Base-by-base conservation (phyloP, 2,888 invertebrate species). In the Protophormia terraenovae region DNA sequence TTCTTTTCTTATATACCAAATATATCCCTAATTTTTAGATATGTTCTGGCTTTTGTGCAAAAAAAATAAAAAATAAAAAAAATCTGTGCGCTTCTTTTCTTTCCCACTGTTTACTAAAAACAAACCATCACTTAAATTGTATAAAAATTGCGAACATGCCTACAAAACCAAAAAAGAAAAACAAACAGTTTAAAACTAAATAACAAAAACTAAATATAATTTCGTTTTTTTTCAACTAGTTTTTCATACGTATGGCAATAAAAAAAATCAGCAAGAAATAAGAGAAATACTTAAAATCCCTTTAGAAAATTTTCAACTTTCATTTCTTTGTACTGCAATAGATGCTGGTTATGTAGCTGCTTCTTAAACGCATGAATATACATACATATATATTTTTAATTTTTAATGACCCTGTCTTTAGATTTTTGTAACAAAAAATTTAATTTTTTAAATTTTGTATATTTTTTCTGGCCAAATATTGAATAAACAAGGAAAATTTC, bases 371-470 rank as follows among this genome's bases (percentile, higher is more conserved):
- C n/a, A n/a, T 14, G 1, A 27, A 3, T 6, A 27, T 4, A 1
- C 10, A 53, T 12, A 14, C 24, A 2, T 24, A 24, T 53, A 22
- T 50, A 50, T 22, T 45, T 47, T 35, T 22, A 22, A 41, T 45
- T 58, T 53, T 55, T 67, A 60, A 62, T 71, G 76, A 66, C 76
- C 71, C 72, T 76, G 71, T 19, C 32, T 47, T 55, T 16, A 62
- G 55, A 47, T 27, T 38, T n/a, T 47, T 72, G 53, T 29, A 29
- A 73, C 60, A 67, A 50, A 76, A n/a, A 55, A 72, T 32, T 66
- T 72, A 35, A 58, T 66, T 45, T 10, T 19, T 67, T 22, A 32
- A 24, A 45, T 32, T 64, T 38, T 19, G 27, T 50, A 10, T 14
- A 10, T 41, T 12, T 71, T 72, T 55, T 5, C 22, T 8, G 14